A percentile compares a stretch with the other conserved stretches of the same genome.
Conservation (phyloP, 2,888 invertebrate genomes). For the Pammene fasciana region DNA sequence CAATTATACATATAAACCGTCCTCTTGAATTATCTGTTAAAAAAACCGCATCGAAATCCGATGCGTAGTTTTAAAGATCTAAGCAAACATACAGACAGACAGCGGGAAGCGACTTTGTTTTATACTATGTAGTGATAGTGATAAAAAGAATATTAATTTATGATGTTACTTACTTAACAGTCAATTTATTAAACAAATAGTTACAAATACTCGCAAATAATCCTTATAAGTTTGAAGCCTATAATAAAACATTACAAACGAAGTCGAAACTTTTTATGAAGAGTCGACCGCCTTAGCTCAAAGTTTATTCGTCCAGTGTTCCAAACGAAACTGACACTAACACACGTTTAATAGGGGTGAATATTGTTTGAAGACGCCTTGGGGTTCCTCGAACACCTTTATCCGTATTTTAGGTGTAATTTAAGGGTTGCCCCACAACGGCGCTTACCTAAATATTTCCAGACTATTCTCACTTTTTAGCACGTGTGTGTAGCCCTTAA, state of each 20-base stretch:
- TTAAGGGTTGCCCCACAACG: slow-evolving; percentile 34
- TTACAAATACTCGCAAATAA: not conserved
- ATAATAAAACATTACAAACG: slow-evolving; percentile 10
- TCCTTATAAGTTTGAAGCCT: slow-evolving; percentile 2
- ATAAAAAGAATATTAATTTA: too few species aligned
- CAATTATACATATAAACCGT: too few species aligned
- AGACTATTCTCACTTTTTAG: slow-evolving; percentile 62
- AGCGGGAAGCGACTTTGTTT: too few species aligned
- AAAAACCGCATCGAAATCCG: too few species aligned
- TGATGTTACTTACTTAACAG: too few species aligned
- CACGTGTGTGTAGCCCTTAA: slow-evolving; percentile 19
- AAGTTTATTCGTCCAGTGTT: slow-evolving; percentile 1
- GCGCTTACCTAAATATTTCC: slow-evolving; percentile 70
- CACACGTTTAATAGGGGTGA: not conserved
- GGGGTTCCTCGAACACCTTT: slow-evolving; percentile 32
- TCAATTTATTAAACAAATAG: too few species aligned
- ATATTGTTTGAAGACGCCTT: slow-evolving; percentile 6
- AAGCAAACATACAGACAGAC: too few species aligned
- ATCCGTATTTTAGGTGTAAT: slow-evolving; percentile 36
- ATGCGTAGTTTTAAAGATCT: too few species aligned
- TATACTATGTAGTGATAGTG: too few species aligned
- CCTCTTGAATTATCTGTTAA: too few species aligned
- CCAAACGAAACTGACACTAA: slow-evolving; percentile 6
- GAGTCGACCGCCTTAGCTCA: slow-evolving; percentile 6
- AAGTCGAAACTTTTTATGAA: slow-evolving; percentile 16